Conservation (phyloP, 2,888 invertebrate genomes). For the Nomada fucata region DNA sequence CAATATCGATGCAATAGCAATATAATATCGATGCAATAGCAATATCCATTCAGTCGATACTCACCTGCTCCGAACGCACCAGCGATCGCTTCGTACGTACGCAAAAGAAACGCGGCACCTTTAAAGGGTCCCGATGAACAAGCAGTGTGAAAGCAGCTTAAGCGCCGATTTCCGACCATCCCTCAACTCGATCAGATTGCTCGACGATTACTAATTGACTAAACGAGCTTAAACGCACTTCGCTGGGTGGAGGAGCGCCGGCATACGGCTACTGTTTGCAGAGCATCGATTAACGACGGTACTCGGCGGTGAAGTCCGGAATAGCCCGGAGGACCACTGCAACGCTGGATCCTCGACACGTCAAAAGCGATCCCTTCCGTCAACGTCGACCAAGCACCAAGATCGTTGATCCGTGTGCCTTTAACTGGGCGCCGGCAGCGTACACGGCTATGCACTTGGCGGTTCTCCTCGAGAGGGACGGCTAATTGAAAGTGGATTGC, state of each 20-base stretch:
- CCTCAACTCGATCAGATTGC: constrained; percentile 57
- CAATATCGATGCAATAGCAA: no score
- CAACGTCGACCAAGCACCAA: constrained; percentile 63
- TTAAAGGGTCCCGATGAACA: not conserved
- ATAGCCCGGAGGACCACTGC: constrained; percentile 66
- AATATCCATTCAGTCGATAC: not conserved
- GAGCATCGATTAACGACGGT: constrained; percentile 79
- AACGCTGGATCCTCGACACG: constrained; percentile 67
- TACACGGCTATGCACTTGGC: constrained; percentile 40
- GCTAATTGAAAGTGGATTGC: constrained; percentile 49
- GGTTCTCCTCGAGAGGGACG: constrained; percentile 36
- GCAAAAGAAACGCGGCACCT: not conserved
- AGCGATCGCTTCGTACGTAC: not conserved
- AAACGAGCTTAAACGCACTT: constrained; percentile 82
- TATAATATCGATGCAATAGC: no score
- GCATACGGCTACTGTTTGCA: constrained; percentile 75
- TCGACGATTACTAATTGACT: constrained; percentile 79
- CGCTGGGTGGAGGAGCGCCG: constrained; percentile 67
- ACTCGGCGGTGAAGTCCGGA: constrained; percentile 70
- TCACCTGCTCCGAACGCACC: not conserved
- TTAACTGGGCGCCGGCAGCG: constrained; percentile 9
- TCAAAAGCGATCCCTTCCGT: constrained; percentile 73
- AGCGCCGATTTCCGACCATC: constrained; percentile 60
- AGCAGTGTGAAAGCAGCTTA: constrained; percentile 50
- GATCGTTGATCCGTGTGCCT: constrained; percentile 60